Evolutionary conservation across 2,797 vertebrate species (phyloP), one percentile per base, ranked within the genome.

Genomic region (Bovichtus variegatus): DNA sequence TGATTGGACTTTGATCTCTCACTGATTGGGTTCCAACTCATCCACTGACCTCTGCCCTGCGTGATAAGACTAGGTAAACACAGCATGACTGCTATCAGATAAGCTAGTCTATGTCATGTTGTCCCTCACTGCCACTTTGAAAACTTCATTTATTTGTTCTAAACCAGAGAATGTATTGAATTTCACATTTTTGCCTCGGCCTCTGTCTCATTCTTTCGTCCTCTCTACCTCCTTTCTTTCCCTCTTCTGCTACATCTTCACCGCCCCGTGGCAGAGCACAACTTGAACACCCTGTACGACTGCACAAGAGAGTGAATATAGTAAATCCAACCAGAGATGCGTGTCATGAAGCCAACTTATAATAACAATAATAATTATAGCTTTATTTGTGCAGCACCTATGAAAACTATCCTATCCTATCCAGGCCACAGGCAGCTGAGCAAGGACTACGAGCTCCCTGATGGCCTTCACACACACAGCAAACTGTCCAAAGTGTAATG

Each of bases 1-100:
- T 29, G 47, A 57, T 38, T 90, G 68, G 80, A 94, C 92, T 91
- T 89, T 91, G 89, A 76, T 84, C 84, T 66, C 15, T 74, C 23
- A 36, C 25, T 51, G 64, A 82, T 36, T 34, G 58, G 73, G 79
- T 47, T 92, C 91, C 91, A 92, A 73, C 88, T 93, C 92, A 90
- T 80, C 69, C 27, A 61, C 5, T 85, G 69, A 90, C 78, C 85
- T 78, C 44, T 84, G 88, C 41, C 55, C 76, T 72, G 51, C 79
- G 61, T 62, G 91, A 92, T 93, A 90, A 93, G 71, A 44, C 72
- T 64, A 8, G 0, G 46, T 76, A 82, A 89, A 89, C 74, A 89
- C 62, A 80, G 53, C 57, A 50, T 9, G 59, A 78, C 63, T 0
- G n/a, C 49, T 40, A 3, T 81, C 23, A 61, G 61, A 81, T 78